Evolutionary conservation across 30 jellyfish, hydroid and myxozoan species (phyloP).

Genomic region (Phacellophora camtschatica): DNA sequence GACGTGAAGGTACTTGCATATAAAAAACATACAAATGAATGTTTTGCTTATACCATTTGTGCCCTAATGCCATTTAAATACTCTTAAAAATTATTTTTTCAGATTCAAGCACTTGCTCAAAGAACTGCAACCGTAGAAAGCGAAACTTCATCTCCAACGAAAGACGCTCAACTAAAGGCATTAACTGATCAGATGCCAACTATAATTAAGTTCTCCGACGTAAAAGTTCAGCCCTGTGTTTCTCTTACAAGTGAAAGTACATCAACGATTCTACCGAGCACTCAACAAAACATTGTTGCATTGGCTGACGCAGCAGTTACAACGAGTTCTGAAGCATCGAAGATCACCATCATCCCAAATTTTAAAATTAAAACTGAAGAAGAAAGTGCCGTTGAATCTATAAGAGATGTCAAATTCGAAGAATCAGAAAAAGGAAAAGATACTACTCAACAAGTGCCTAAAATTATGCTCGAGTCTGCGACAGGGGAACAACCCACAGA

Average conservation of each 20-base stretch:
- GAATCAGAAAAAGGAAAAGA: conserved; percentile 46
- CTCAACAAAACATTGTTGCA: not conserved
- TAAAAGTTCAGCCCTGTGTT: not conserved
- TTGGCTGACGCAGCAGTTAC: not conserved
- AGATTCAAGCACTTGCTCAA: conserved; percentile 3
- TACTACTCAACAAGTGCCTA: conserved; percentile 53
- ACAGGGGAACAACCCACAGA: conserved; percentile 33
- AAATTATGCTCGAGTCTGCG: conserved; percentile 43
- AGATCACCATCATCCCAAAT: not conserved
- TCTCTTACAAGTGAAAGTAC: not conserved
- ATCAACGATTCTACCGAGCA: not conserved
- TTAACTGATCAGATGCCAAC: conserved; percentile 18
- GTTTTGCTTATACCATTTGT: no score
- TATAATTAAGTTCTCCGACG: not conserved
- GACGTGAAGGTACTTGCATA: no score
- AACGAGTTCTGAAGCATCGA: not conserved
- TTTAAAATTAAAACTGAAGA: conserved; percentile 54
- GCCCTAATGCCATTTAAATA: no score
- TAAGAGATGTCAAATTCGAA: conserved; percentile 73
- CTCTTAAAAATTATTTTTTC: not conserved
- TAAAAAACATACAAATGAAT: no score
- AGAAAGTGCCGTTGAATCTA: conserved; percentile 73
- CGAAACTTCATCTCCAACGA: conserved; percentile 33
- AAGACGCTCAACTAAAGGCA: conserved; percentile 14
- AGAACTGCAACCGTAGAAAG: conserved; percentile 6